Conservation (phyloP, 2,888 invertebrate genomes). For the Sthenelais limicola region DNA sequence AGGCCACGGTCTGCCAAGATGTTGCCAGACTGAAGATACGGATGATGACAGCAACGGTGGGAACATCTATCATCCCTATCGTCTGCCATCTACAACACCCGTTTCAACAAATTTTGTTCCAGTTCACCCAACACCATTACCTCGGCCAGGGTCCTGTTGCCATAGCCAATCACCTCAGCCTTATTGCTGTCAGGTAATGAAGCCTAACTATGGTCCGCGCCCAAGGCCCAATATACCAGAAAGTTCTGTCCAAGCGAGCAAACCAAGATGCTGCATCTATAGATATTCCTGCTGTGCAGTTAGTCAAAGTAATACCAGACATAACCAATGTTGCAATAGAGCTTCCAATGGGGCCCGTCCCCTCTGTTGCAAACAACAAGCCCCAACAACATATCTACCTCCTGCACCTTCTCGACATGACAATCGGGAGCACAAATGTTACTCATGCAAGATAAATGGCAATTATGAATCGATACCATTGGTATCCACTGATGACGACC, state of each 20-base stretch:
- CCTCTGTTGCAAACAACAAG: not conserved
- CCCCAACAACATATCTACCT: slow-evolving; percentile 10
- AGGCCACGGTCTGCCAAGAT: slow-evolving; percentile 8
- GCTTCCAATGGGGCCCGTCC: not conserved
- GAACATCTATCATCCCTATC: not conserved
- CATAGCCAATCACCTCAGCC: not conserved
- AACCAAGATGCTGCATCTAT: slow-evolving; percentile 8
- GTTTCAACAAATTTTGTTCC: not conserved
- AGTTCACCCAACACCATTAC: slow-evolving; percentile 16
- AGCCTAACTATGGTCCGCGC: not conserved
- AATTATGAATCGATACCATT: too few relatives aligned
- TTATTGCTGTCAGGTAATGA: not conserved
- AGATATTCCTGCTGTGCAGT: not conserved
- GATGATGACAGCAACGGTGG: not conserved
- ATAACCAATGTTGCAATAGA: not conserved
- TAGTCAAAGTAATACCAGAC: not conserved
- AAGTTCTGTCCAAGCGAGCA: not conserved
- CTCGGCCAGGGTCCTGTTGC: slow-evolving; percentile 10
- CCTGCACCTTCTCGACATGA: too few relatives aligned
- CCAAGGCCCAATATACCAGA: not conserved
- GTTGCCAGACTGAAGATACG: slow-evolving; percentile 11
- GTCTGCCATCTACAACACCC: not conserved
- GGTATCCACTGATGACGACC: too few relatives aligned
- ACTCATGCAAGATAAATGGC: not conserved
- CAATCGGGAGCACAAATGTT: slow-evolving; percentile 22